phyloP scores from a whole-genome alignment of 2,888 invertebrate genomes.

The Cistogaster globosa region DNA sequence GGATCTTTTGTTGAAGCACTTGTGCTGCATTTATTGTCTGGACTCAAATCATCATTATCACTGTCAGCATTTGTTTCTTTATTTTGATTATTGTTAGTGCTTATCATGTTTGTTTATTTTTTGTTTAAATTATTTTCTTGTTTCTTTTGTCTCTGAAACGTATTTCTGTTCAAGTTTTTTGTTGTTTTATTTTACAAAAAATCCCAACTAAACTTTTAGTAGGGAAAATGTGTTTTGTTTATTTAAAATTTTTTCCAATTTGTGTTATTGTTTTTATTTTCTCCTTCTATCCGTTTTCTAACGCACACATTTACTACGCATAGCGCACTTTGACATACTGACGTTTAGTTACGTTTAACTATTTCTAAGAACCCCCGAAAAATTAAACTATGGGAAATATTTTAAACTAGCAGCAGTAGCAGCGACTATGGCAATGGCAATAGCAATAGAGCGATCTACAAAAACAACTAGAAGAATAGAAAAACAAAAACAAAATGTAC shows the following conservation, averaged over 20 bases:
- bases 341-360: conserved; percentile 78
- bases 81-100: conserved; percentile 13
- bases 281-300: conserved; percentile 50
- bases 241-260: conserved; percentile 5
- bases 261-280: conserved; percentile 18
- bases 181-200: not conserved
- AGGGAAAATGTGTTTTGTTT: conserved; percentile 23
- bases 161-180: conserved; percentile 8
- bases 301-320: conserved; percentile 76
- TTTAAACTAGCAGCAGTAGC: conserved; percentile 51
- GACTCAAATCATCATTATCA: conserved; percentile 2
- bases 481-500: conserved; percentile 53
- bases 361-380: conserved; percentile 79
- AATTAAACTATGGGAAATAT: conserved; percentile 65
- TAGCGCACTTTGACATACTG: conserved; percentile 80
- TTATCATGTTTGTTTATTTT: conserved; percentile 24
- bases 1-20: conserved; percentile 6
- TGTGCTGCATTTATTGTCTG: conserved; percentile 1
- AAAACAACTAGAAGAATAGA: conserved; percentile 57
- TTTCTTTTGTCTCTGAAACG: not conserved
- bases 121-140: not conserved
- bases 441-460: conserved; percentile 61
- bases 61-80: conserved; percentile 30
- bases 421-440: conserved; percentile 37
- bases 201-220: conserved; percentile 24